Evolutionary conservation across 2,113 vertebrate genomes (phyloP).

Genomic region (Aplodontia rufa): DNA sequence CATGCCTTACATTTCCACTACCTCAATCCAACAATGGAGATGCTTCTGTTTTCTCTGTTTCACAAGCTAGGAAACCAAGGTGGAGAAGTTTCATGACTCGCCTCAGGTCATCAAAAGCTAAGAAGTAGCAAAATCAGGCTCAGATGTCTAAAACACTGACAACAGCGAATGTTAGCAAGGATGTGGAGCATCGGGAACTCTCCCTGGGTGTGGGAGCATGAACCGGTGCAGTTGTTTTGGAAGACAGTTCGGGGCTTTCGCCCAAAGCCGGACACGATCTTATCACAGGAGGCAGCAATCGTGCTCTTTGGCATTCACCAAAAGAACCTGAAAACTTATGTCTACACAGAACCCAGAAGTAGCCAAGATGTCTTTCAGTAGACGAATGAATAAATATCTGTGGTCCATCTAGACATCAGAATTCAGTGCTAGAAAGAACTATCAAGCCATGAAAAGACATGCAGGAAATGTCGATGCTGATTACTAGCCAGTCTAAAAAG

Average conservation of each 20-base stretch:
- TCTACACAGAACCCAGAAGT: neutral
- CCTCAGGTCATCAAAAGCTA: neutral
- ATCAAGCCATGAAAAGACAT: neutral
- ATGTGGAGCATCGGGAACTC: neutral
- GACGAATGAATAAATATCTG: neutral
- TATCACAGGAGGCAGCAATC: neutral
- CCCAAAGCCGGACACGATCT: neutral
- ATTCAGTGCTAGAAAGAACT: neutral
- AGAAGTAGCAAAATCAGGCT: neutral
- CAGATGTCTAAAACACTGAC: neutral
- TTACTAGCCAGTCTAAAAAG: neutral
- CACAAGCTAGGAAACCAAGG: neutral
- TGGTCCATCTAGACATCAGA: neutral
- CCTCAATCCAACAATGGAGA: neutral
- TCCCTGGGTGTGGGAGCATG: fast-evolving
- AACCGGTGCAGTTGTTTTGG: neutral
- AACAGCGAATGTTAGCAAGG: neutral
- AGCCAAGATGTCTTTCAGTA: no score
- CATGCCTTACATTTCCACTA: neutral
- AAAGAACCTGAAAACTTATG: neutral
- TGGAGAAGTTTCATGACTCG: neutral
- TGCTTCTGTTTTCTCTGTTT: neutral
- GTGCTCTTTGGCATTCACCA: neutral
- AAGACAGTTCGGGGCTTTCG: neutral
- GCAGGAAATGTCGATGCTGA: no score